Conservation (phyloP, 2,797 vertebrate genomes). For the Lagorchestes hirsutus region DNA sequence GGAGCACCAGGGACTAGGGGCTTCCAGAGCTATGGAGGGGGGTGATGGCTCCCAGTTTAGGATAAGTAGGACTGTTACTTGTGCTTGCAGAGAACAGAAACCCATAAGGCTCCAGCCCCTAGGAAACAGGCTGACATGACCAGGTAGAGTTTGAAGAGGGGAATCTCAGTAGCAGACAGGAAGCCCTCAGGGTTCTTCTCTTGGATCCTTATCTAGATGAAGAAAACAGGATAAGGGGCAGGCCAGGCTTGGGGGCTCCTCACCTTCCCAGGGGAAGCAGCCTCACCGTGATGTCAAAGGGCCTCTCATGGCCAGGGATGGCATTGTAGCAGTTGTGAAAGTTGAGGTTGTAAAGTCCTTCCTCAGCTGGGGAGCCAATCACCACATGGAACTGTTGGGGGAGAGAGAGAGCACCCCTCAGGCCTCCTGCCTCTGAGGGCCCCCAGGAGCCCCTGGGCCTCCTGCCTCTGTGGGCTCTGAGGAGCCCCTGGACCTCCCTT, state of each 20-base stretch:
- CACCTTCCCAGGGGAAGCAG: neutral
- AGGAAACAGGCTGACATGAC: conserved; percentile 90
- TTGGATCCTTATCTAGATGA: conserved; percentile 86
- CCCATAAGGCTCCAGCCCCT: conserved; percentile 88
- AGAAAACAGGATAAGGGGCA: neutral
- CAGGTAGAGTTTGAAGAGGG: conserved; percentile 91
- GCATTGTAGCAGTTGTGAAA: conserved; percentile 89
- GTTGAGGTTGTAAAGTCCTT: conserved; percentile 90
- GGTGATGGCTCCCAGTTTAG: neutral
- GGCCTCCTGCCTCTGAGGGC: too few relatives aligned
- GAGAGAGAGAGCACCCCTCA: neutral
- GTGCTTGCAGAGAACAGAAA: conserved; percentile 90
- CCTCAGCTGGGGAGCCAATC: conserved; percentile 80
- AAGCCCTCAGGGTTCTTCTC: conserved; percentile 88
- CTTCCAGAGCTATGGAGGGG: neutral
- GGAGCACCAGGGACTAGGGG: neutral
- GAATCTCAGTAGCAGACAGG: conserved; percentile 90
- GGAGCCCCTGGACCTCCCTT: neutral
- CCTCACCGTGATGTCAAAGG: conserved; percentile 87
- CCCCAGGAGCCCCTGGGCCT: neutral
- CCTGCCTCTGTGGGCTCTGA: too few relatives aligned
- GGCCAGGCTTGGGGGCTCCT: neutral
- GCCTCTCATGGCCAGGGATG: neutral
- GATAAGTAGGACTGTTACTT: conserved; percentile 80
- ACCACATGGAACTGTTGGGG: conserved; percentile 86